phyloP scores from a whole-genome alignment of 2,888 invertebrate genomes.

The Drosophila aldrichi region DNA sequence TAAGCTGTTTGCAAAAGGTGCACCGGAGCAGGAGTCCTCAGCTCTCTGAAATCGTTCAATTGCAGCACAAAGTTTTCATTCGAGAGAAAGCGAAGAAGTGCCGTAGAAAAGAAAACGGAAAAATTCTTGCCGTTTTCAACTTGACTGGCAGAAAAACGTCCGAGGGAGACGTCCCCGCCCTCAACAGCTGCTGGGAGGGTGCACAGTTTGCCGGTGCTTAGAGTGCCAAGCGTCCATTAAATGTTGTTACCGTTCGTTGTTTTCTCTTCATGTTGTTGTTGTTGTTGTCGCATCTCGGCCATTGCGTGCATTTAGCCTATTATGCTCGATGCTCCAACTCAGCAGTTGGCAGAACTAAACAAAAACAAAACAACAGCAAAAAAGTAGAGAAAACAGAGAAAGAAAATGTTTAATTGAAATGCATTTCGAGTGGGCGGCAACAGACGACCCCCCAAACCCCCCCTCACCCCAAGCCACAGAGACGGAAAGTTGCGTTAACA shows the following conservation, averaged over 20 bases:
- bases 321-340: constrained; percentile 18
- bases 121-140: constrained; percentile 57
- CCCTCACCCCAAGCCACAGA: not conserved
- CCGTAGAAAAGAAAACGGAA: constrained; percentile 11
- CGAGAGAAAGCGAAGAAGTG: not conserved
- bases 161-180: constrained; percentile 20
- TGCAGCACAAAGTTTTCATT: constrained; percentile 58
- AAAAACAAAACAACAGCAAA: too few relatives aligned
- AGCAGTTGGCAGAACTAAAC: constrained; percentile 24
- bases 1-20: constrained; percentile 53
- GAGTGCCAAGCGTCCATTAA: constrained; percentile 65
- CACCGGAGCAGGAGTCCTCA: constrained; percentile 46
- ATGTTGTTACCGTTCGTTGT: constrained; percentile 31
- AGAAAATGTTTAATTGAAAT: constrained; percentile 64
- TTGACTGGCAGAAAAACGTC: constrained; percentile 56
- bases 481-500: constrained; percentile 30
- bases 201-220: constrained; percentile 57
- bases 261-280: constrained; percentile 6
- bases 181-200: not conserved
- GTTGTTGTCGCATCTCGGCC: constrained; percentile 20
- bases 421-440: constrained; percentile 40
- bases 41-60: constrained; percentile 67
- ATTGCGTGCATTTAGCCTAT: constrained; percentile 35
- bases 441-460: too few relatives aligned
- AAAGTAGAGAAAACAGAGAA: not conserved